Percentiles rank a stretch among this genome's conserved stretches.
phyloP scores from a whole-genome alignment of 2,888 invertebrate species.

The Eristalis pertinax region DNA sequence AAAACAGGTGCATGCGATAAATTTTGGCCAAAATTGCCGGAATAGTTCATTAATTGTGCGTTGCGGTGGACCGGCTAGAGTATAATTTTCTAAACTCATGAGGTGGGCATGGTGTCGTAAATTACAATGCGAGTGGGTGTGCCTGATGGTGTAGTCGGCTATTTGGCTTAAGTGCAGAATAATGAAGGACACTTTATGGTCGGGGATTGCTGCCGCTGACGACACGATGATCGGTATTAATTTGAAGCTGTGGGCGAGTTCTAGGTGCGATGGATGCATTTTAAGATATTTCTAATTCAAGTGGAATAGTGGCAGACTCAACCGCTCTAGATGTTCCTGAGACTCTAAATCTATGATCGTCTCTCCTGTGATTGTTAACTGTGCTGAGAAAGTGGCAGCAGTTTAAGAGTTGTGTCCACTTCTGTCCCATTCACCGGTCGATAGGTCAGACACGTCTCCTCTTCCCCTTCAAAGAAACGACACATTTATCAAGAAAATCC shows the following conservation, averaged over 20 bases:
- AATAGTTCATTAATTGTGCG: constrained; percentile 71
- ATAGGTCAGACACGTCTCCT: not conserved
- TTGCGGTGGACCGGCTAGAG: constrained; percentile 65
- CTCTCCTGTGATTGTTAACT: too few relatives aligned
- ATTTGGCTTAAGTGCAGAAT: constrained; percentile 41
- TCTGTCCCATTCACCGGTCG: not conserved
- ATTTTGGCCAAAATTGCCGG: constrained; percentile 69
- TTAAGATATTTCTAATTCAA: too few relatives aligned
- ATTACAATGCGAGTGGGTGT: constrained; percentile 64
- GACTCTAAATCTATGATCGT: too few relatives aligned
- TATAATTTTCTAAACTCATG: constrained; percentile 61
- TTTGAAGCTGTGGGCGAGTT: not conserved
- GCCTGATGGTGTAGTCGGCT: constrained; percentile 11
- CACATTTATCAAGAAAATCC: not conserved
- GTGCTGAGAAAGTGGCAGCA: not conserved
- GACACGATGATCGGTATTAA: too few relatives aligned
- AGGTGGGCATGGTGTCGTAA: constrained; percentile 66
- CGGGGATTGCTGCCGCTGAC: not conserved
- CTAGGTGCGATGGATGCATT: too few relatives aligned
- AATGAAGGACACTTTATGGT: constrained; percentile 51
- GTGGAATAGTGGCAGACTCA: too few relatives aligned
- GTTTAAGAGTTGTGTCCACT: not conserved
- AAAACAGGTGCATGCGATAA: constrained; percentile 72
- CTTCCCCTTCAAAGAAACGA: not conserved
- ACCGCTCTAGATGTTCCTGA: not conserved